Conservation (phyloP, 2,113 vertebrate species). For the Rhinoderma darwinii region DNA sequence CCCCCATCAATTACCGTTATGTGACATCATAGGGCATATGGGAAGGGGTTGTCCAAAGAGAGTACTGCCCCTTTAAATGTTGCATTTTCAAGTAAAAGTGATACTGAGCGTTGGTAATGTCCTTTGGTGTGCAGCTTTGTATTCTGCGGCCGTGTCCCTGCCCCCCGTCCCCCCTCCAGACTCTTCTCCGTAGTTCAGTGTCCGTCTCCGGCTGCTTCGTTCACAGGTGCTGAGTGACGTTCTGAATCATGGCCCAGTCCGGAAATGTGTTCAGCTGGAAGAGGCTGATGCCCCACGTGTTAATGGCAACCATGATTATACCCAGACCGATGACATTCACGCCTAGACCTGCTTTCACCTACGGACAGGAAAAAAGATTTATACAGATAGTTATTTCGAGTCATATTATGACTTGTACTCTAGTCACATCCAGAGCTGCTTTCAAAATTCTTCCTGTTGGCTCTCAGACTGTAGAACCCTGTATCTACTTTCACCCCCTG, state of each 20-base stretch:
- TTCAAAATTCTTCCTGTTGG: too few relatives aligned
- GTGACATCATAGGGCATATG: not conserved
- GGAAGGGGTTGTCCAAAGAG: not conserved
- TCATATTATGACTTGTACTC: not conserved
- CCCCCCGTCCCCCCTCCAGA: not conserved
- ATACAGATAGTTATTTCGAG: not conserved
- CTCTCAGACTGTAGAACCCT: too few relatives aligned
- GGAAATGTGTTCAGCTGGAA: constrained; percentile 90
- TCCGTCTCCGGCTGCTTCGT: not conserved
- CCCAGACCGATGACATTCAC: constrained; percentile 93
- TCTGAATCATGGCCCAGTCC: constrained; percentile 82
- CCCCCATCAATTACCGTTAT: not conserved
- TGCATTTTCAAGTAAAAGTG: not conserved
- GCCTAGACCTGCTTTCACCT: constrained; percentile 97
- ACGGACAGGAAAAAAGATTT: not conserved
- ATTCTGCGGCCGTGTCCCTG: not conserved
- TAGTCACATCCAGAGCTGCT: not conserved
- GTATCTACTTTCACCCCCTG: too few relatives aligned
- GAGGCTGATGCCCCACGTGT: constrained; percentile 92
- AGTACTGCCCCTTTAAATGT: not conserved
- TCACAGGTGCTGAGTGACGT: constrained; percentile 74
- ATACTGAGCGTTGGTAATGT: not conserved
- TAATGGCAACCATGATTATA: constrained; percentile 95
- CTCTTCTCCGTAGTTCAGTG: not conserved
- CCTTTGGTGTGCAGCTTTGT: constrained; percentile 20